Evolutionary conservation across 2,113 vertebrate genomes (phyloP).

Genomic region (Ammodytes marinus): DNA sequence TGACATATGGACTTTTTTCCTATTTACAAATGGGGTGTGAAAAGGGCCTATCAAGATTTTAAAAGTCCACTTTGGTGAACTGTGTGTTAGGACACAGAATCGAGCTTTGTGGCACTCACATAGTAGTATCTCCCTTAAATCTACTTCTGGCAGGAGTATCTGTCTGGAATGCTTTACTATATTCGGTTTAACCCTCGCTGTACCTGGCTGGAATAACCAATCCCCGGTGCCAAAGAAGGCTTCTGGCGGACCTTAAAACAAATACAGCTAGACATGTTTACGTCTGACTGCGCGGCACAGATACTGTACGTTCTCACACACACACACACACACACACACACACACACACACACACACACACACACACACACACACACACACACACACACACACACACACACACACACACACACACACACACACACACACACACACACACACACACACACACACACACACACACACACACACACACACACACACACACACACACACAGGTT

Average conservation of each 20-base stretch:
- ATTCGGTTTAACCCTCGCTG: neutral
- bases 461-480: too few relatives aligned
- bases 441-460: too few relatives aligned
- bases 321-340: too few relatives aligned
- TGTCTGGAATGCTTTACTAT: neutral
- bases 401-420: too few relatives aligned
- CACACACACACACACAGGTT: too few relatives aligned
- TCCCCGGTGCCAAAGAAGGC: neutral
- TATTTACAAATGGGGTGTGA: too few relatives aligned
- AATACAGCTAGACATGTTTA: neutral
- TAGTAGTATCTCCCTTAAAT: neutral
- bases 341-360: too few relatives aligned
- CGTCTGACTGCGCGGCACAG: neutral
- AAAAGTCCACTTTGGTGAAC: neutral
- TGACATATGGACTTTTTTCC: too few relatives aligned
- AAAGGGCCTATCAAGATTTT: neutral
- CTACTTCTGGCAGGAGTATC: neutral
- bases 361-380: too few relatives aligned
- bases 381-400: too few relatives aligned
- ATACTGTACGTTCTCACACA: neutral
- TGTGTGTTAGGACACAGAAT: neutral
- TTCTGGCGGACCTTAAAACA: neutral
- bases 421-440: too few relatives aligned
- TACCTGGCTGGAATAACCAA: neutral
- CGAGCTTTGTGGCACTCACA: neutral